Base-by-base conservation (phyloP, 2,888 invertebrate genomes). In the Quadroppia sp. region DNA sequence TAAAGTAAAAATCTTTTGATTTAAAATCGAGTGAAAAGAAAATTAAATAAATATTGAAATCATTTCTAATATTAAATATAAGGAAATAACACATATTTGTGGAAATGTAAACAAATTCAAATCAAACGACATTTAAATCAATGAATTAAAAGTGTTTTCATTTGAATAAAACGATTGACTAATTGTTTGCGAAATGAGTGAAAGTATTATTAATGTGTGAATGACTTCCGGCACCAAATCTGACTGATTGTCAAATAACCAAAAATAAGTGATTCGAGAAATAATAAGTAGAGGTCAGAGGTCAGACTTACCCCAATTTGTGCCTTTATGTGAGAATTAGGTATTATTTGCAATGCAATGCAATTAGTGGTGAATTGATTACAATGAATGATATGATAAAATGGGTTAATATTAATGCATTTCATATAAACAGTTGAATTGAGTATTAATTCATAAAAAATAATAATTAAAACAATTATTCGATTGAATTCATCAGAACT, bases 331-430 rank as follows among this genome's bases (percentile, higher is more conserved):
- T 53, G 53, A 23, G 56, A 20, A 74, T 64, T 64, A 64, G 76
- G 74, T 71, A 72, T 74, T 74, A 74, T 74, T 72, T 75, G 77
- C 77, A 76, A 77, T 75, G 77, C 77, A 76, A 77, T 74, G 74
- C 75, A 76, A 53, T 70, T 72, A 76, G 75, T 72, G 73, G 73
- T 76, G 75, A n/a, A n/a, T n/a, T n/a, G n/a, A 76, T 77, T 61
- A 42, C 23, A 73, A 73, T 73, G 25, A 59, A 71, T 36, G 50
- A n/a, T n/a, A n/a, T n/a, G n/a, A 56, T 56, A 73, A 42, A 73
- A 40, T 73, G 70, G 50, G 70, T 69, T 73, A 70, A 53, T 73
- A 42, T 30, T 53, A n/a, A 50, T 45, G 69, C 30, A 73, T 45
- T 53, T 73, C 25, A 71, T 20, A n/a, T 25, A 9, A 28, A 7